These are phyloP conservation scores for Ianthella basta DNA, from an alignment of 37 sponge, comb jelly and placozoan genomes.

Conservation along the genomic window DNA sequence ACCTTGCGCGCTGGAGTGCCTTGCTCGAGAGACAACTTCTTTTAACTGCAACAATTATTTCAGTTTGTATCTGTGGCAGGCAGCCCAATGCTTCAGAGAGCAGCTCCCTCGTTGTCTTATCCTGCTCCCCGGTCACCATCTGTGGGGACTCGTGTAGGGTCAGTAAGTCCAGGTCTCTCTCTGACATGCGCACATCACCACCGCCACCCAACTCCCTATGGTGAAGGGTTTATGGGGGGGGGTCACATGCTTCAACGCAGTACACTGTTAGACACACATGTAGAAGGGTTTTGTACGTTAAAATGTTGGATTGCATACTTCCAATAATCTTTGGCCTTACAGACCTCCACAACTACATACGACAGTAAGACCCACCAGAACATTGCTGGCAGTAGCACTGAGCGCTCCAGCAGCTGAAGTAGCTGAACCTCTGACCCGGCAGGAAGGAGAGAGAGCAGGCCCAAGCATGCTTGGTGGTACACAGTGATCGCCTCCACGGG, in stretches of 20 bases:
- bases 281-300: too few relatives aligned
- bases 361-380: constrained; percentile 27
- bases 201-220: constrained; percentile 3
- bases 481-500: not conserved
- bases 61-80: not conserved
- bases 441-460: constrained; percentile 47
- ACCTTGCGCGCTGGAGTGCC: not conserved
- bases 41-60: not conserved
- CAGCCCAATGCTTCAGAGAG: not conserved
- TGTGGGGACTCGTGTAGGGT: not conserved
- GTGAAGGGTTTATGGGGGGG: too few relatives aligned
- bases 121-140: not conserved
- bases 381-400: constrained; percentile 36
- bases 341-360: not conserved
- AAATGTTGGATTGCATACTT: too few relatives aligned
- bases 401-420: constrained; percentile 23
- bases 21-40: not conserved
- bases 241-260: too few relatives aligned
- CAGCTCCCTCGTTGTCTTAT: not conserved
- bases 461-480: constrained; percentile 36
- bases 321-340: not conserved
- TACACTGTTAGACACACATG: too few relatives aligned
- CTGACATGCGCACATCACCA: not conserved
- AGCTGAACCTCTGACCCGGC: constrained; percentile 46
- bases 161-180: not conserved